These are phyloP conservation scores for Siniperca chuatsi DNA, from an alignment of 2,113 vertebrate genomes.

Conservation along the genomic window DNA sequence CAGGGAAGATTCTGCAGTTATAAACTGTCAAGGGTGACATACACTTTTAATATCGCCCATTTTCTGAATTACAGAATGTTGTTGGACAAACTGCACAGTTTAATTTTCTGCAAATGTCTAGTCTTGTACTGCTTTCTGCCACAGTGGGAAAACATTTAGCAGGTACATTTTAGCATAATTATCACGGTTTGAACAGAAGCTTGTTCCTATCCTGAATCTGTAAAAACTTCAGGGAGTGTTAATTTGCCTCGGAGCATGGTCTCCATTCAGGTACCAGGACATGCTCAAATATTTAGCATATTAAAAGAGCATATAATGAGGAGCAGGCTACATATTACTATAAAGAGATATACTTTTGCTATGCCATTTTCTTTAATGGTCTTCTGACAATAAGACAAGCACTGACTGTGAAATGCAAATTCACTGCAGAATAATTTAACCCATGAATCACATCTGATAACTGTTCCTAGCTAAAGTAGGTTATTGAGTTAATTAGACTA, in stretches of 20 bases:
- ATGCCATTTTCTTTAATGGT: neutral
- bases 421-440: conserved; percentile 9
- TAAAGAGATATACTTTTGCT: neutral
- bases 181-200: neutral
- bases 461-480: conserved; percentile 3
- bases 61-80: conserved; percentile 19
- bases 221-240: neutral
- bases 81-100: neutral
- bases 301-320: neutral
- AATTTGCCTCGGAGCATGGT: neutral
- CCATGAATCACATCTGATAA: conserved; percentile 11
- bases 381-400: conserved; percentile 2
- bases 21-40: conserved; percentile 6
- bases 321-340: neutral
- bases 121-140: neutral
- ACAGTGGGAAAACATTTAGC: neutral
- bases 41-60: conserved; percentile 13
- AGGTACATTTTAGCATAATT: conserved; percentile 22
- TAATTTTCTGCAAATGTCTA: conserved; percentile 6
- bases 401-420: neutral
- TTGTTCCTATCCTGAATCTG: conserved; percentile 1
- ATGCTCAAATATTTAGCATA: neutral
- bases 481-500: conserved; percentile 36
- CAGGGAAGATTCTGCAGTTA: neutral
- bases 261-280: conserved; percentile 1